phyloP scores from a whole-genome alignment of 1,140 invertebrate species.

The Colletes gigas region DNA sequence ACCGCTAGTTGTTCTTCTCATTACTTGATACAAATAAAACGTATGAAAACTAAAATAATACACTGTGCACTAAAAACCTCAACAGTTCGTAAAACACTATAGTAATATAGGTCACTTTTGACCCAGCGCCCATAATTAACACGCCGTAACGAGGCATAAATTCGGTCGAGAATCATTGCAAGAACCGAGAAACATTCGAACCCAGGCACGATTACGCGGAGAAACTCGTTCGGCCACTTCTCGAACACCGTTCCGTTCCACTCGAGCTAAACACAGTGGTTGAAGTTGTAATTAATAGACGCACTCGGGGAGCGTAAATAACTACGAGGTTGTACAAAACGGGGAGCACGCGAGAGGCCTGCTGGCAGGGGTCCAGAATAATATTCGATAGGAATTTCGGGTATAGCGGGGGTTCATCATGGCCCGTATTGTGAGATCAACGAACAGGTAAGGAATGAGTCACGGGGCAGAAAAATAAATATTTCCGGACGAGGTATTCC shows the following conservation, averaged over 20 bases:
- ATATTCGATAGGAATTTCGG: constrained; percentile 60
- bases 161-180: not conserved
- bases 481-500: not conserved
- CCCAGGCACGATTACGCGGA: constrained; percentile 44
- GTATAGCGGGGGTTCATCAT: constrained; percentile 51
- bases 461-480: constrained; percentile 21
- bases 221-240: constrained; percentile 50
- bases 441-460: constrained; percentile 43
- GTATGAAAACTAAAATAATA: no score
- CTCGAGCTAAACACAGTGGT: constrained; percentile 38
- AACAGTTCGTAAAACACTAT: no score
- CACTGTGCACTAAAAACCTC: no score
- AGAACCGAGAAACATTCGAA: not conserved
- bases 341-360: constrained; percentile 34
- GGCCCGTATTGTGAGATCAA: constrained; percentile 47
- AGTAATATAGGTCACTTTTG: no score
- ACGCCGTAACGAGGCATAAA: not conserved
- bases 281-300: constrained; percentile 64
- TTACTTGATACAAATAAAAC: no score
- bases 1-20: no score
- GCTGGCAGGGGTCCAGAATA: constrained; percentile 62
- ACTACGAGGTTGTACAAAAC: constrained; percentile 57
- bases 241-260: constrained; percentile 11
- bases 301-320: constrained; percentile 50
- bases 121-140: not conserved